Conservation (phyloP, 1,140 invertebrate species). For the Heliothis virescens region DNA sequence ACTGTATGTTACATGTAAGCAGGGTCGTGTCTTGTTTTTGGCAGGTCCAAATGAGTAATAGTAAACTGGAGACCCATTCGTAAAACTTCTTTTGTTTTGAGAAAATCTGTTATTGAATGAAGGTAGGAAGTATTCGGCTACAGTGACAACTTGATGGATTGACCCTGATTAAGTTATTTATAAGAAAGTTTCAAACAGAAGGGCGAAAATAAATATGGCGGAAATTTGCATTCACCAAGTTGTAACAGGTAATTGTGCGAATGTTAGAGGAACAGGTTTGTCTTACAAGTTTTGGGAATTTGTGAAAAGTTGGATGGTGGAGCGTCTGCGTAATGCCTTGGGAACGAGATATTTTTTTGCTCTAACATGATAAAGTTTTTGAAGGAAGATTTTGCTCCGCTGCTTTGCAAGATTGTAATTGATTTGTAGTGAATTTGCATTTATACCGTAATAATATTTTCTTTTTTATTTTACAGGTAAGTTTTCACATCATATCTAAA, state of each 20-base stretch:
- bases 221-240: slow-evolving; percentile 48
- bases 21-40: slow-evolving; percentile 47
- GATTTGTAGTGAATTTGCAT: slow-evolving; percentile 27
- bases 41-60: slow-evolving; percentile 61
- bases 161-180: slow-evolving; percentile 55
- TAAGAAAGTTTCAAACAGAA: slow-evolving; percentile 47
- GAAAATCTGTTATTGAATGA: slow-evolving; percentile 52
- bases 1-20: slow-evolving; percentile 31
- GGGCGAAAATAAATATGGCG: slow-evolving; percentile 47
- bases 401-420: slow-evolving; percentile 41
- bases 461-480: slow-evolving; percentile 41
- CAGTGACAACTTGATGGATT: slow-evolving; percentile 58
- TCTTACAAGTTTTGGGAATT: slow-evolving; percentile 49
- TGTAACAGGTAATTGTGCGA: slow-evolving; percentile 50
- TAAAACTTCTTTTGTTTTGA: slow-evolving; percentile 55
- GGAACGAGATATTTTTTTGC: slow-evolving; percentile 49
- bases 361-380: slow-evolving; percentile 49
- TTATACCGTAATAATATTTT: background rate
- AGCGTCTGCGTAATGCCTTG: slow-evolving; percentile 47
- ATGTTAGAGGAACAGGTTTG: slow-evolving; percentile 50
- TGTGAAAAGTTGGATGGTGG: slow-evolving; percentile 47
- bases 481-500: background rate
- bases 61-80: slow-evolving; percentile 58
- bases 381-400: slow-evolving; percentile 43
- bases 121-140: slow-evolving; percentile 47